These are phyloP conservation scores for Lasioglossum baleicum DNA, from an alignment of 1,140 invertebrate genomes.

Conservation along the genomic window DNA sequence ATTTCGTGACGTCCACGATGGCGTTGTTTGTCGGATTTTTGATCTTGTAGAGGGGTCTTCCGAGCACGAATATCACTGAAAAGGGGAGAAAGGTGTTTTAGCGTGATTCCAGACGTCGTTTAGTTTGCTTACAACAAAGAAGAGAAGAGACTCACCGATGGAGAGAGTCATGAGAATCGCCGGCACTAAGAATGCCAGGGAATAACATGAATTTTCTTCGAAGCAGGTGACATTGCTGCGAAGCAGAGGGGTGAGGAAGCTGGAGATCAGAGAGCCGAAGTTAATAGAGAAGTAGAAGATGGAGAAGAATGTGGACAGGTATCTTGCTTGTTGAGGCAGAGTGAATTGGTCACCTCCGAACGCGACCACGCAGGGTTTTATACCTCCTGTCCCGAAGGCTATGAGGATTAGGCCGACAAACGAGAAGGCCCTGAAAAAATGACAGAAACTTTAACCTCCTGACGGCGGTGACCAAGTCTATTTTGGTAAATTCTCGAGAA, in stretches of 20 bases:
- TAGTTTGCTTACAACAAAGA: too few relatives aligned
- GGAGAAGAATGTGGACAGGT: slow-evolving; percentile 93
- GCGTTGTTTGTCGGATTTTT: slow-evolving; percentile 91
- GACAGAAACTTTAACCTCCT: background rate
- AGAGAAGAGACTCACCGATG: slow-evolving; percentile 82
- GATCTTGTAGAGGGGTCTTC: slow-evolving; percentile 88
- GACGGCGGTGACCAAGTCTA: too few relatives aligned
- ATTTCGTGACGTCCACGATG: slow-evolving; percentile 87
- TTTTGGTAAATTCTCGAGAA: too few relatives aligned
- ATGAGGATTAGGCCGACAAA: slow-evolving; percentile 91
- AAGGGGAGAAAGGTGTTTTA: slow-evolving; percentile 63
- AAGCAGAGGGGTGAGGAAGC: slow-evolving; percentile 93
- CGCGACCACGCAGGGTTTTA: slow-evolving; percentile 98
- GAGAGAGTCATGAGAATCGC: slow-evolving; percentile 91
- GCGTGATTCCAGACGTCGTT: too few relatives aligned
- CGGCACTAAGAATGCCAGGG: slow-evolving; percentile 95
- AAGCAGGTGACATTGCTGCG: slow-evolving; percentile 91
- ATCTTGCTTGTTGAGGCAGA: slow-evolving; percentile 87
- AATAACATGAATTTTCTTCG: slow-evolving; percentile 90
- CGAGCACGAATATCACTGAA: slow-evolving; percentile 90
- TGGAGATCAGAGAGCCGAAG: slow-evolving; percentile 93
- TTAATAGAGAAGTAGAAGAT: slow-evolving; percentile 97
- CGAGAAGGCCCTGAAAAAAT: slow-evolving; percentile 83
- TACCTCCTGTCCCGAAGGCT: slow-evolving; percentile 95
- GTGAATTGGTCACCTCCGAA: slow-evolving; percentile 98